Evolutionary conservation across 2,888 invertebrate species (phyloP), one percentile per base, ranked within the genome.

Genomic region (Drosophila anomalata): DNA sequence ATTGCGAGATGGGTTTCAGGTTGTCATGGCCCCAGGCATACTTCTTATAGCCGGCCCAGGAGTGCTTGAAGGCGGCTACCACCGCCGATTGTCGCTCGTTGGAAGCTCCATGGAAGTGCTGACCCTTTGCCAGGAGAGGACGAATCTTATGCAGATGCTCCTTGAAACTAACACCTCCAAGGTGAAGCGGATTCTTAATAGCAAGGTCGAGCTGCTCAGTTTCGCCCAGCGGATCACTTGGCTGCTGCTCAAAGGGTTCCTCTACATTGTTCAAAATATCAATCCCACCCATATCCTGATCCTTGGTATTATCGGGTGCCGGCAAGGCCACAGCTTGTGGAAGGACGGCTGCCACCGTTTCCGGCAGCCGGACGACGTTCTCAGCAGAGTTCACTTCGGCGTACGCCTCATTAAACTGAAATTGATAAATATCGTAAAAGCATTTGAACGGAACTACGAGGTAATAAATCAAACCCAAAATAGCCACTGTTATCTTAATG

Each of bases 11-110:
- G 0, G 99, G 99, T 88, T 96, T 97, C 46, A 99, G 93, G 90
- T 98, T 97, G 90, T 99, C 99, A 87, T 97, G 96, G 1, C 99
- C 99, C 99, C 99, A 99, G 0, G 99, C 99, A 92, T 95, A 96
- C 66, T 95, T 94, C 90, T 96, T 97, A 91, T 99, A 99, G 0
- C 97, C 98, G 58, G 93, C 93, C 99, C 99, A 99, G 0, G 98
- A 98, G 92, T 98, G 98, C 87, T 94, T 94, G 89, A 99, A 97
- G 4, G 98, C 98, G 26, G 94, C 94, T 0, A 97, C 96, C 9
- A 99, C 96, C 2, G 97, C 97, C 76, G 93, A 92, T 91, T 99
- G 99, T 12, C 96, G 93, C 9, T 94, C 94, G 89, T 96, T 98
- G 67, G 94, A 93, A 1, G 97, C 96, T 14, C 97, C 97, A 93